Base-by-base conservation (phyloP, 2,888 invertebrate genomes). In the Chydorus sphaericus region DNA sequence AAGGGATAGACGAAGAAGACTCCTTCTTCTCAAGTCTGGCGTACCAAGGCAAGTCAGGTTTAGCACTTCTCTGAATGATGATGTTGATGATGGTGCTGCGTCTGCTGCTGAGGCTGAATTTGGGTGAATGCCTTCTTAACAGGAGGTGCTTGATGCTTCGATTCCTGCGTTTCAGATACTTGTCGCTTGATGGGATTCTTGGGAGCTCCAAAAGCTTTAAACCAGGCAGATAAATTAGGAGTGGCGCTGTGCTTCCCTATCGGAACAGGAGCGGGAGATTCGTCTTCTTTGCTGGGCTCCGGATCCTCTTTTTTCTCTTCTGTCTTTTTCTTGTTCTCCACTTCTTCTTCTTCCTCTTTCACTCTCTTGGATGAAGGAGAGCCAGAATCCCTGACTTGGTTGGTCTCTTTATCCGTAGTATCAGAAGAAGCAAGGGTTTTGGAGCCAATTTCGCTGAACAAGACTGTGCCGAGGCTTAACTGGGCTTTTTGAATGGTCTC, bases 141-240 rank as follows among this genome's bases (percentile, higher is more conserved):
- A 23, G 52, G 36, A 3, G 52, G 33, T 11, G 36, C 33, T 11
- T n/a, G 52, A 20, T n/a, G 33, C 29, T 11, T 31, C 14, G 50
- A 20, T 52, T 52, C 49, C 18, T 36, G 54, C 29, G 49, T 26
- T 56, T 56, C 48, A 16, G 49, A 30, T 8, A 39, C 23, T 53
- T 50, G 39, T 14, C 33, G 29, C 36, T 50, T 57, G 2, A 74
- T 67, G 59, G 78, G 73, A 59, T 74, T 77, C 70, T 88, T 88
- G 1, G 90, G 89, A 1, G 85, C 84, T 10, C 90, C 89, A 67
- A 91, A 90, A 0, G 90, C 90, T 70, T 88, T 89, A 60, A 90
- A 86, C 90, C 90, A 91, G 29, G 88, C 90, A 66, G 87, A 89
- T 56, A 88, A 73, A 71, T 90, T 88, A 1, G 90, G 89, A 33